Percentiles rank a stretch among this genome's conserved stretches.
phyloP scores from a whole-genome alignment of 2,797 vertebrate genomes.

The Eutrigla gurnardus region DNA sequence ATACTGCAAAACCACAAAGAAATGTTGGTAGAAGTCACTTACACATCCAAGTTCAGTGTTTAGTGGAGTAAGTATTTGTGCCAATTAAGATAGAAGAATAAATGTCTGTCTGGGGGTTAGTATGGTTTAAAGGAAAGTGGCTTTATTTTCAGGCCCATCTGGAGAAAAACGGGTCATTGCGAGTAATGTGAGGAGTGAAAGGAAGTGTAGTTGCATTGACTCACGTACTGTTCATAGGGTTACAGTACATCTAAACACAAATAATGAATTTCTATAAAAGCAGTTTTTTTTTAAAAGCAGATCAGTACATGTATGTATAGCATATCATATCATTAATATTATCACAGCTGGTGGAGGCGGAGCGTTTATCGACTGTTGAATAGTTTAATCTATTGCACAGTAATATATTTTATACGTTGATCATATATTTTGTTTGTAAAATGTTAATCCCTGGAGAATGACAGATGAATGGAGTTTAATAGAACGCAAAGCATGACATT shows the following conservation, averaged over 20 bases:
- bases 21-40: constrained; percentile 24
- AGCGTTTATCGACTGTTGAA: background rate
- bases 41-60: constrained; percentile 7
- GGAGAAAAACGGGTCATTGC: constrained; percentile 46
- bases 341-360: too few relatives aligned
- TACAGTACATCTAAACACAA: background rate
- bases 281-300: background rate
- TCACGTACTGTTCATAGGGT: too few relatives aligned
- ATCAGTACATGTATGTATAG: too few relatives aligned
- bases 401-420: background rate
- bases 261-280: background rate
- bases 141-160: too few relatives aligned
- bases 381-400: background rate
- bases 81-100: constrained; percentile 46
- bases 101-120: background rate
- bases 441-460: too few relatives aligned
- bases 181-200: constrained; percentile 26
- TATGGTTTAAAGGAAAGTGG: background rate
- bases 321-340: too few relatives aligned
- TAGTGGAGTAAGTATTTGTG: constrained; percentile 1
- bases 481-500: too few relatives aligned
- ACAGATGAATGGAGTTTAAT: too few relatives aligned
- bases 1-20: constrained; percentile 28
- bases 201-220: too few relatives aligned
- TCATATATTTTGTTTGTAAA: background rate